Evolutionary conservation across 2,797 vertebrate genomes (phyloP), one percentile per base, ranked within the genome.

Genomic region (Dicrostonyx torquatus): DNA sequence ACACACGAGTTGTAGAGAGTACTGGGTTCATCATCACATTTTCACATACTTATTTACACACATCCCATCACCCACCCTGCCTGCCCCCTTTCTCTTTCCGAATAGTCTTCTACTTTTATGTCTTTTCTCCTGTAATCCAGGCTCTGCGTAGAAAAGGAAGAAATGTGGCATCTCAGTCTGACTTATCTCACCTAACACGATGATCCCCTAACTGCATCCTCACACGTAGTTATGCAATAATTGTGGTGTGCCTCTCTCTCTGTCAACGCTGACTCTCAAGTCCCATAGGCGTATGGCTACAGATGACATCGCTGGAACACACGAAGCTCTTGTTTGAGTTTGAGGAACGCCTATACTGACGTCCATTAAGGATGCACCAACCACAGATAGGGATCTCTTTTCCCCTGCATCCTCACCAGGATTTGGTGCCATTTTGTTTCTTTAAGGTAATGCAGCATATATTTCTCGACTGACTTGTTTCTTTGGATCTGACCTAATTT

Each of bases 401-500:
- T 5, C 29, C 12, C 40, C 55, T 48, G 3, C 18, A 62, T 26
- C 43, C 40, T 64, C 55, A 17, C 12, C 11, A n/a, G 40, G 4
- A 76, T 62, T 48, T 76, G 31, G 37, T 45, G 8, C 22, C 29
- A 62, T 62, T 88, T 43, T 4, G 3, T 73, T 87, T 87, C 50
- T 75, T 75, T 48, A 75, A 15, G 53, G 9, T 31, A 62, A 45
- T 45, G 60, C 97, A 86, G 87, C 82, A 37, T 45, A 88, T 88
- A 83, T 87, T 92, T 97, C 92, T 89, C 53, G 87, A 72, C 76
- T 91, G 82, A 86, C 50, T 7, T 7, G 34, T 91, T 97, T 96
- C 78, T 80, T 37, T 77, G 45, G 70, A 48, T 95, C 64, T 94
- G 93, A 95, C 90, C 91, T 95, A 90, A 94, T 97, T 95, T 95